These are phyloP conservation scores for Laothoe populi DNA, from an alignment of 2,888 invertebrate genomes.

Conservation along the genomic window DNA sequence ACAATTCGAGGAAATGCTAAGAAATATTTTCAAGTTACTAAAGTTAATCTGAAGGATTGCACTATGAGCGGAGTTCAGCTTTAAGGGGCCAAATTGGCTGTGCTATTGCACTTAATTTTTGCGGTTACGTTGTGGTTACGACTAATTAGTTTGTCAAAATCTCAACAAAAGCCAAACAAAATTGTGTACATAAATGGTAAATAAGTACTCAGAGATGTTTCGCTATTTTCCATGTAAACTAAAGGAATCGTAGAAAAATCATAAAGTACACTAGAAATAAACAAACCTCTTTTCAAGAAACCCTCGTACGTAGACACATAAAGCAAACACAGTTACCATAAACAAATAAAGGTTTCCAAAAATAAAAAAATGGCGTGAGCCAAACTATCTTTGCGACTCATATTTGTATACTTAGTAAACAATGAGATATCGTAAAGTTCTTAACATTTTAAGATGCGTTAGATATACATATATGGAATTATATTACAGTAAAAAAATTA, in stretches of 20 bases:
- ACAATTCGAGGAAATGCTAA: background rate
- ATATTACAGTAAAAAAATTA: too few relatives aligned
- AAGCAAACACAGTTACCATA: constrained; percentile 17
- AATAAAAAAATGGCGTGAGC: constrained; percentile 25
- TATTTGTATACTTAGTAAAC: constrained; percentile 33
- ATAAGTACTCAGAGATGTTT: too few relatives aligned
- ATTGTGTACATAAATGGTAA: background rate
- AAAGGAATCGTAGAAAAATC: background rate
- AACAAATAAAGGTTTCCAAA: constrained; percentile 23
- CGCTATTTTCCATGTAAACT: background rate
- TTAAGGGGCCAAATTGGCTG: too few relatives aligned
- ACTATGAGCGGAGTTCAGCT: too few relatives aligned
- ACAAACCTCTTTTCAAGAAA: constrained; percentile 10
- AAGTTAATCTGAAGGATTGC: too few relatives aligned
- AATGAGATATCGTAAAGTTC: too few relatives aligned
- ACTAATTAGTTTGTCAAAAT: too few relatives aligned
- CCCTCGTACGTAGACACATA: background rate
- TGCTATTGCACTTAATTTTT: too few relatives aligned
- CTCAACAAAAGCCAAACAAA: background rate
- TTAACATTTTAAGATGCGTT: too few relatives aligned
- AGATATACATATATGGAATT: too few relatives aligned
- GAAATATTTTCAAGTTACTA: background rate
- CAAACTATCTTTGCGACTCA: constrained; percentile 8
- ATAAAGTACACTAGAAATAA: constrained; percentile 9
- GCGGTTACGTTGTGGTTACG: too few relatives aligned